Evolutionary conservation across 37 sponge, comb jelly and placozoan species (phyloP), one percentile per base, ranked within the genome.

Genomic region (Chondrosia reniformis): DNA sequence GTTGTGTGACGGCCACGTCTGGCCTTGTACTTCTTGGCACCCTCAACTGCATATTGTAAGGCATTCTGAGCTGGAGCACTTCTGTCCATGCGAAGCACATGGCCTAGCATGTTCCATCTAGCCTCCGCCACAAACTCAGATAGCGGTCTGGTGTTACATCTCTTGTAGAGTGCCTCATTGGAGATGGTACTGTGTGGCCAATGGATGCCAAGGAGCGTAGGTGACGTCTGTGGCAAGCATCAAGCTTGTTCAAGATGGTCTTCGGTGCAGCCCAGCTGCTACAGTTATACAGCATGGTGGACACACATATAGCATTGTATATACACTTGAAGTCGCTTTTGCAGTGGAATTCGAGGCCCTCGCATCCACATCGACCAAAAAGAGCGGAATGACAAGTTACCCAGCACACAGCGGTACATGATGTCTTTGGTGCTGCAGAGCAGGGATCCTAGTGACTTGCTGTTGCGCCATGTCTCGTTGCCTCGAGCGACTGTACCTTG

Each of bases 221-320:
- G 58, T 56, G 58, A 56, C 58, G 58, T 56, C 58, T 56, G 58
- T 56, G 58, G 58, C 58, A 56, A 6, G 58, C 58, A 56, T 56
- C 58, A 6, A 56, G 58, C 27, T 56, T 56, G 58, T 56, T 56
- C 58, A 56, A 6, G 58, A 6, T 56, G 58, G 58, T 56, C 58
- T 56, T 56, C 7, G 58, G 58, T 56, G 58, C 58, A 56, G 58
- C 58, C 58, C 58, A 56, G 58, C 58, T 56, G 58, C 58, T 56
- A 6, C 58, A 56, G 8, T 56, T 56, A 28, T 56, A 49, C 15
- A 49, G 10, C n/a, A 24, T 28, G 8, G 3, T 28, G n/a, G 58
- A 28, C 27, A 28, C 27, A 56, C 58, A 56, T 6, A 6, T 28
- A 6, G n/a, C 3, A 28, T 4, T 24, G 27, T 56, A 28, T 24